Percentiles rank a stretch among this genome's conserved stretches.
Conservation (phyloP, 2,888 invertebrate species). For the Mesochorus sp. region DNA sequence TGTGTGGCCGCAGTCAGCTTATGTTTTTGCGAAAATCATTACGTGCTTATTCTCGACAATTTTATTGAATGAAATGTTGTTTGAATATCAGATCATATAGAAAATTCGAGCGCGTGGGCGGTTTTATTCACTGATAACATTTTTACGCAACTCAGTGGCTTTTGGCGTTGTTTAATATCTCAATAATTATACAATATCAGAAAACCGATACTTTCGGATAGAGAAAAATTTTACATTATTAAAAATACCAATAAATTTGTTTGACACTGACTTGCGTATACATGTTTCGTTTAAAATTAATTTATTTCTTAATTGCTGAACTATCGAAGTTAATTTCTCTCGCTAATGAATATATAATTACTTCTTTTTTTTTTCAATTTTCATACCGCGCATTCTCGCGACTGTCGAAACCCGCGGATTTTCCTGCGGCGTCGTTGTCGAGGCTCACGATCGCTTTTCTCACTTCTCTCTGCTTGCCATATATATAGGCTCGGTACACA, state of each 20-base stretch:
- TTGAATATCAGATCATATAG: not conserved
- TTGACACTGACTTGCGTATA: too few relatives aligned
- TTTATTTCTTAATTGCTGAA: too few relatives aligned
- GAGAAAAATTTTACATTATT: too few relatives aligned
- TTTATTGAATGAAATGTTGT: slow-evolving; percentile 50
- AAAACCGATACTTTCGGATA: too few relatives aligned
- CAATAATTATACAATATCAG: slow-evolving; percentile 7
- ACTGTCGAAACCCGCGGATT: slow-evolving; percentile 24
- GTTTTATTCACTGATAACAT: slow-evolving; percentile 47
- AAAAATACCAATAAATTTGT: too few relatives aligned
- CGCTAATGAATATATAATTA: too few relatives aligned
- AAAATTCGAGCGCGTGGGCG: slow-evolving; percentile 8
- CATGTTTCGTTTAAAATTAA: too few relatives aligned
- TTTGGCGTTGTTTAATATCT: slow-evolving; percentile 26
- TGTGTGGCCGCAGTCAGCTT: slow-evolving; percentile 16
- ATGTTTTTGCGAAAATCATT: not conserved
- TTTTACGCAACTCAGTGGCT: too few relatives aligned
- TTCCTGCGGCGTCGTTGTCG: not conserved
- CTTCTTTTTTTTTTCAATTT: not conserved
- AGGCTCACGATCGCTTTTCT: slow-evolving; percentile 34
- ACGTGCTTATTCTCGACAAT: slow-evolving; percentile 17
- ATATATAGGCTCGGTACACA: slow-evolving; percentile 5
- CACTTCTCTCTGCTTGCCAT: slow-evolving; percentile 26
- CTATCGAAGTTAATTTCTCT: too few relatives aligned
- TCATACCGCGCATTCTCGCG: not conserved